These are phyloP conservation scores for Azemiops feae DNA, from an alignment of 2,113 vertebrate species.

Conservation along the genomic window DNA sequence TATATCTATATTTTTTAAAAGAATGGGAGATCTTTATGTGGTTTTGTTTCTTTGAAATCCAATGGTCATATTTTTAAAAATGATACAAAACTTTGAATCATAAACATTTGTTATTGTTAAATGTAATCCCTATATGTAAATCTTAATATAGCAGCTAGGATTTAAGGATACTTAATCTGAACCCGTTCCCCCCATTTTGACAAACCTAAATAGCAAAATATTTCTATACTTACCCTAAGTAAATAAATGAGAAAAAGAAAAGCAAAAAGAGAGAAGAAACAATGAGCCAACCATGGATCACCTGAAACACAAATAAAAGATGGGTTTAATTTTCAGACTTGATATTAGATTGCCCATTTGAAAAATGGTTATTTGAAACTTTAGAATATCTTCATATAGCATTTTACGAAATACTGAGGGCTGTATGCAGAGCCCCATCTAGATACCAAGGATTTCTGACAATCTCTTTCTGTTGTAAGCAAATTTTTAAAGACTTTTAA, in stretches of 20 bases:
- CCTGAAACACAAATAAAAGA: slow-evolving; percentile 70
- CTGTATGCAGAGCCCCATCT: neutral
- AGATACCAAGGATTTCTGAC: neutral
- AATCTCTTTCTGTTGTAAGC: neutral
- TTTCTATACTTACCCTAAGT: slow-evolving; percentile 87
- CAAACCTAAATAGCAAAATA: slow-evolving; percentile 17
- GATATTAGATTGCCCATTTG: neutral
- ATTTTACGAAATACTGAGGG: neutral
- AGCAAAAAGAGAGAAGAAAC: slow-evolving; percentile 94
- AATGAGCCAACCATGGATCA: slow-evolving; percentile 98
- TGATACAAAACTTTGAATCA: neutral
- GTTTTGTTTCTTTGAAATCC: neutral
- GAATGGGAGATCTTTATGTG: neutral
- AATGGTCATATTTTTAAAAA: neutral
- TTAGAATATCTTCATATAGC: neutral
- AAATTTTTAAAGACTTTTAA: neutral
- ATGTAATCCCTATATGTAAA: neutral
- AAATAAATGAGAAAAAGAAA: slow-evolving; percentile 98
- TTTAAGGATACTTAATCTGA: neutral
- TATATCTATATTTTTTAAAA: neutral
- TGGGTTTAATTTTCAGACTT: neutral
- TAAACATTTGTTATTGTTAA: neutral
- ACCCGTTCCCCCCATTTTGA: neutral
- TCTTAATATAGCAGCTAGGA: neutral
- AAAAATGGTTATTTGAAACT: slow-evolving; percentile 20